Evolutionary conservation across 1,140 invertebrate genomes (phyloP).

Genomic region (Telenomus remus): DNA sequence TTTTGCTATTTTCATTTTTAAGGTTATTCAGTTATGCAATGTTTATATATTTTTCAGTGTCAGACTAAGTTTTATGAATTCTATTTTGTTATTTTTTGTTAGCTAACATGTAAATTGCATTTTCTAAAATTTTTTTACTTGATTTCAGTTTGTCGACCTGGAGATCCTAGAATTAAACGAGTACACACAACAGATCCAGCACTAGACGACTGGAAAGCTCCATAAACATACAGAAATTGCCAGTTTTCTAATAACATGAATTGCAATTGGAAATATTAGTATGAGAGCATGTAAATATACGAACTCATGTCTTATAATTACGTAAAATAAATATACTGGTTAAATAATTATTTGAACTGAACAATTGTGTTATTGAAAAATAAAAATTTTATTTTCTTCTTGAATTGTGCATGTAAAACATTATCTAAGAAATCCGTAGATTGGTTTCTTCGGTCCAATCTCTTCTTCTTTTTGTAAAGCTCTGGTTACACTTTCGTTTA

Average conservation of each 20-base stretch:
- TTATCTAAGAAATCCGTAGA: slow-evolving; percentile 72
- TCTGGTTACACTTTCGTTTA: slow-evolving; percentile 65
- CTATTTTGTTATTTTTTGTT: neutral
- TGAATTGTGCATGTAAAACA: slow-evolving; percentile 1
- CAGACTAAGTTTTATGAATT: neutral
- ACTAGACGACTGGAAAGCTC: neutral
- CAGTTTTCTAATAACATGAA: neutral
- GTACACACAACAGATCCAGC: neutral
- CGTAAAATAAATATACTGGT: neutral
- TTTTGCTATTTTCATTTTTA: neutral
- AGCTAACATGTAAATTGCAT: neutral
- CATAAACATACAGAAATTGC: too few relatives aligned
- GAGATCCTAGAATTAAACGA: slow-evolving; percentile 17
- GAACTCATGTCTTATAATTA: neutral
- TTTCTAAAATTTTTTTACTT: neutral
- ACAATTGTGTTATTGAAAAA: neutral
- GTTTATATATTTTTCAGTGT: neutral
- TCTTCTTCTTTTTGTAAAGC: slow-evolving; percentile 66
- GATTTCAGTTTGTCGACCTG: slow-evolving; percentile 17
- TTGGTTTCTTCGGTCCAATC: slow-evolving; percentile 62
- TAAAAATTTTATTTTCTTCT: slow-evolving; percentile 3
- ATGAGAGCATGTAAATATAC: neutral
- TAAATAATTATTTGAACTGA: too few relatives aligned
- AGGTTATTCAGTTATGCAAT: slow-evolving; percentile 9
- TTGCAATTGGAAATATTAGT: neutral